Evolutionary conservation across 1,140 invertebrate genomes (phyloP), one percentile per base, ranked within the genome.

Genomic region (Calliphora vicina): DNA sequence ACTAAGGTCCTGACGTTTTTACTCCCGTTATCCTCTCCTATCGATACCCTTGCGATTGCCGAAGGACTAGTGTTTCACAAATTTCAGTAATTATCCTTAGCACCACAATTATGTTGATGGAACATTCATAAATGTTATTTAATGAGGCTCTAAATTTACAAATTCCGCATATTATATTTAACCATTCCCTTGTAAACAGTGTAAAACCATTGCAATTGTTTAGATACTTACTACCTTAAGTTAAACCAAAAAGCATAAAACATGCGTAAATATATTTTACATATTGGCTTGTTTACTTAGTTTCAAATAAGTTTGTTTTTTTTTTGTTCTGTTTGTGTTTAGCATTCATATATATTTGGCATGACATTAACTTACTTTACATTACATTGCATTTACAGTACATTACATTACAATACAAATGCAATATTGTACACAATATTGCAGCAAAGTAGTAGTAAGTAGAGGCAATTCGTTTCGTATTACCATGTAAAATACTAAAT

Each of bases 301-400:
- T 67, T 10, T 25, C 20, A n/a, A 50, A 50, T 50, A 17, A 4
- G 17, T 50, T 50, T 50, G 42, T 50, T 50, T 3, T 50, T 1
- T 35, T 57, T 67, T 23, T 23, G 6, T 23, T 2, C 61, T 67
- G 6, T n/a, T 23, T 25, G 6, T 10, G 1, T 67, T 3, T 12
- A 67, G 2, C n/a, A 23, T 50, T 20, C 61, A 35, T 35, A 35
- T n/a, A n/a, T 67, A 23, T 23, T 67, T 20, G 23, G 61, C 20
- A 67, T 67, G 61, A 67, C 61, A 67, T 67, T 67, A 67, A 67
- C 61, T 67, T 67, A 23, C 13, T 57, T 57, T 57, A 57, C 50
- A 17, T 57, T 57, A 57, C 50, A 57, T n/a, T n/a, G 50, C 5
- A 57, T 57, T 57, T 57, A 57, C 17, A n/a, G 50, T 57, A n/a